phyloP scores from a whole-genome alignment of 2,888 invertebrate genomes.

The Leucophenga maculata region DNA sequence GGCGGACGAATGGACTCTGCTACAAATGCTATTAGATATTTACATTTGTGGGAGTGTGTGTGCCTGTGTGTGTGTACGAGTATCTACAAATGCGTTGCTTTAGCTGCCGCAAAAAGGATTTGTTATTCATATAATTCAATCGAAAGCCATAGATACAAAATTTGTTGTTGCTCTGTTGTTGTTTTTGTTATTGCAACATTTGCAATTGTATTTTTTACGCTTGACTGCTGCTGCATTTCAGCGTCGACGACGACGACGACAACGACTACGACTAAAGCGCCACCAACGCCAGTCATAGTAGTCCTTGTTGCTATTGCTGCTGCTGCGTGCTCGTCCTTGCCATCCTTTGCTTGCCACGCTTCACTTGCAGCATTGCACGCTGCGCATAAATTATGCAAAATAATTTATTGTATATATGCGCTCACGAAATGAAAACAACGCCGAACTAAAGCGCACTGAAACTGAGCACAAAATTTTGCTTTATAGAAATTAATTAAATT shows the following conservation, averaged over 20 bases:
- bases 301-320: too few species aligned
- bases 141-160: slow-evolving; percentile 26
- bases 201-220: slow-evolving; percentile 37
- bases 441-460: too few species aligned
- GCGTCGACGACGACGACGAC: background rate
- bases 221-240: slow-evolving; percentile 1
- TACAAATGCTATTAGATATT: slow-evolving; percentile 6
- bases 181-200: slow-evolving; percentile 11
- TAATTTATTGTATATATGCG: too few species aligned
- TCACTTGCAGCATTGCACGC: background rate
- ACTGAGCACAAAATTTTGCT: too few species aligned
- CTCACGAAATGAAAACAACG: too few species aligned
- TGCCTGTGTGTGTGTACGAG: background rate
- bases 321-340: background rate
- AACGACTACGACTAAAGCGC: background rate
- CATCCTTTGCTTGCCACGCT: background rate
- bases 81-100: slow-evolving; percentile 30
- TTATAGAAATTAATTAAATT: too few species aligned
- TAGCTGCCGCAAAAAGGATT: background rate
- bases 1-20: too few species aligned
- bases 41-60: background rate
- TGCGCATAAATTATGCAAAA: too few species aligned
- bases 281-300: too few species aligned
- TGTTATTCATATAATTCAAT: too few species aligned
- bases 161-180: slow-evolving; percentile 2